Conservation (phyloP, 2,113 vertebrate species). For the Rhinogobius similis region DNA sequence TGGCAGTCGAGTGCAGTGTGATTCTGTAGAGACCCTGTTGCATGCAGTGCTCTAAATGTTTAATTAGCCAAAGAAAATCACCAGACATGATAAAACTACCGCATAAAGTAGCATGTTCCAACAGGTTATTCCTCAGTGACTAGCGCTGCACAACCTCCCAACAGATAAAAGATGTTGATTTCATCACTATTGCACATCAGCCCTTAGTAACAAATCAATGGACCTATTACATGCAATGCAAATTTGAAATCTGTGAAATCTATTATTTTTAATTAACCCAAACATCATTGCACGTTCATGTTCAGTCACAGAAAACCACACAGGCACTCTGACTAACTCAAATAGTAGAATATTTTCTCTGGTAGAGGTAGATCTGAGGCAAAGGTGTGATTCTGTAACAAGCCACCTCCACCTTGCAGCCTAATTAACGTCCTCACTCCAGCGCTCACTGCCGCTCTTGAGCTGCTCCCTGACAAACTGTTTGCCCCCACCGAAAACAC, state of each 20-base stretch:
- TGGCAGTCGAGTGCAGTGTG: conserved; percentile 4
- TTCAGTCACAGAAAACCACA: background rate
- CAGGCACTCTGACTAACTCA: background rate
- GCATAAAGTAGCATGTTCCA: conserved; percentile 25
- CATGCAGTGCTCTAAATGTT: conserved; percentile 45
- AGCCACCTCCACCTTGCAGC: conserved; percentile 51
- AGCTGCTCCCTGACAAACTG: conserved; percentile 31
- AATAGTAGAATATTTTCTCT: conserved; percentile 16
- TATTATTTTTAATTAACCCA: background rate
- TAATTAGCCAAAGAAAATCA: conserved; percentile 5
- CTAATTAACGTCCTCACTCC: conserved; percentile 51
- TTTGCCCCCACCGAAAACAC: conserved; percentile 8
- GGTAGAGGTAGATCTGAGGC: conserved; percentile 12
- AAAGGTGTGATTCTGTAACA: conserved; percentile 49
- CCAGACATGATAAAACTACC: background rate
- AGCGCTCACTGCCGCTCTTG: conserved; percentile 9
- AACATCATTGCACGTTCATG: background rate
- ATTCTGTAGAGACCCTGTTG: conserved; percentile 73
- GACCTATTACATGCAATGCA: background rate
- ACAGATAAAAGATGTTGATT: background rate
- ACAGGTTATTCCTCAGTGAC: conserved; percentile 44
- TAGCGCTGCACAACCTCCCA: background rate
- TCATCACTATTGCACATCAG: background rate
- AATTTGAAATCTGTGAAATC: background rate
- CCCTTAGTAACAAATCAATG: background rate